phyloP scores from a whole-genome alignment of 2,113 vertebrate species.

The Otolemur garnettii region DNA sequence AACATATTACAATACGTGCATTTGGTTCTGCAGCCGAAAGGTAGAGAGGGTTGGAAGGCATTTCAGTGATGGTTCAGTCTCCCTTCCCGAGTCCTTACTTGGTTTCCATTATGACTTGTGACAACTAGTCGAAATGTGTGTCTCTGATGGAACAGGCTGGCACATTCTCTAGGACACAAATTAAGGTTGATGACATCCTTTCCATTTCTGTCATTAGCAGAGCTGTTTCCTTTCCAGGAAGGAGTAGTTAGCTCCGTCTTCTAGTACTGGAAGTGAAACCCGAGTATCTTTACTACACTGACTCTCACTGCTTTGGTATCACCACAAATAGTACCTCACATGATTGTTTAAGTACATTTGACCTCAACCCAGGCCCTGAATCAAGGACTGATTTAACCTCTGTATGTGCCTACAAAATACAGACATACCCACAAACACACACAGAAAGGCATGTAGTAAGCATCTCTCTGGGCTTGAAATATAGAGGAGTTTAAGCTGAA shows the following conservation, averaged over 20 bases:
- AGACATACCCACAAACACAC: background rate
- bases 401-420: background rate
- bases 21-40: background rate
- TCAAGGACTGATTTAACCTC: background rate
- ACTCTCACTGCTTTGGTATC: background rate
- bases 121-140: background rate
- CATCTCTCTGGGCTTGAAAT: conserved; percentile 30
- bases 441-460: background rate
- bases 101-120: background rate
- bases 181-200: background rate
- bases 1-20: background rate
- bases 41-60: background rate
- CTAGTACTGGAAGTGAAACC: background rate
- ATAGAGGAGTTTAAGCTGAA: background rate
- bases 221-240: background rate
- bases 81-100: background rate
- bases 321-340: background rate
- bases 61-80: background rate
- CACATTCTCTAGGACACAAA: background rate
- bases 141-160: background rate
- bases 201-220: background rate
- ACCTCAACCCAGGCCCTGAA: background rate
- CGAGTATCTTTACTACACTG: background rate
- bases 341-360: background rate
- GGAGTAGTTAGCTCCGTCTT: background rate